These are phyloP conservation scores for Littorina saxatilis DNA, from an alignment of 1,140 invertebrate species.

Conservation along the genomic window DNA sequence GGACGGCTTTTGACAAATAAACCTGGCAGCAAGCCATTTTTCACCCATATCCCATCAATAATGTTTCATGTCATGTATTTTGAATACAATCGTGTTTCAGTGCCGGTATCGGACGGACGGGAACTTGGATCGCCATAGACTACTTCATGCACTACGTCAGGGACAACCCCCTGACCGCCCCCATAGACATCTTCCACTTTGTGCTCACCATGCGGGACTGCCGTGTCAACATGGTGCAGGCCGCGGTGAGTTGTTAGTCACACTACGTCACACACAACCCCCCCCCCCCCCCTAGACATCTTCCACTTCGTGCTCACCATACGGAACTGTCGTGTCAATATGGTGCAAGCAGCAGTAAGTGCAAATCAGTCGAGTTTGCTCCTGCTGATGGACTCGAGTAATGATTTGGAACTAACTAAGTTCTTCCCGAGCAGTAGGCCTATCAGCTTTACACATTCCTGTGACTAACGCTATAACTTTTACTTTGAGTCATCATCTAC, in stretches of 20 bases:
- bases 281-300: constrained; percentile 84
- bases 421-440: too few species aligned
- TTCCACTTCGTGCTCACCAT: constrained; percentile 97
- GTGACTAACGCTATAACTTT: too few species aligned
- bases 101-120: constrained; percentile 46
- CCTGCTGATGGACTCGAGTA: too few species aligned
- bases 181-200: constrained; percentile 95
- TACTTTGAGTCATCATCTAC: too few species aligned
- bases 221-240: constrained; percentile 83
- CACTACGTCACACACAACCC: constrained; percentile 27
- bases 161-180: constrained; percentile 2
- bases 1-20: too few species aligned
- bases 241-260: constrained; percentile 83
- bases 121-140: constrained; percentile 42
- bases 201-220: constrained; percentile 96
- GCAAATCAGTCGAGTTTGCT: too few species aligned
- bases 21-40: too few species aligned
- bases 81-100: constrained; percentile 33
- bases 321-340: constrained; percentile 86
- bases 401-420: too few species aligned
- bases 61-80: too few species aligned
- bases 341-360: constrained; percentile 86
- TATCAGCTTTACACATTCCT: too few species aligned
- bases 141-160: constrained; percentile 40
- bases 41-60: too few species aligned